A percentile compares a stretch with the other conserved stretches of the same genome.
Conservation (phyloP, 1,140 invertebrate species). For the Cryptotermes secundus region DNA sequence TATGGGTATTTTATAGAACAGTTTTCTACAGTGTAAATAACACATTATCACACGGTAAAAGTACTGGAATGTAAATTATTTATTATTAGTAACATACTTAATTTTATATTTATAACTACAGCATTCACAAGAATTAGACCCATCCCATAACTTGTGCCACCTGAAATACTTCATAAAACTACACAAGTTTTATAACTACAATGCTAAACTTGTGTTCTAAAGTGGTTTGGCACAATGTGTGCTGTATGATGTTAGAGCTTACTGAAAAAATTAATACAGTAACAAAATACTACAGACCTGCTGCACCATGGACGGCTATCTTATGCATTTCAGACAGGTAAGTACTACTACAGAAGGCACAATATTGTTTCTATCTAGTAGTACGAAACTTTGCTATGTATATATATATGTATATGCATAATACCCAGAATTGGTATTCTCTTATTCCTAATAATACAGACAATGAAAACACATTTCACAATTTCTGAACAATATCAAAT, state of each 20-base stretch:
- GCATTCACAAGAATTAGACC: background rate
- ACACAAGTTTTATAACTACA: background rate
- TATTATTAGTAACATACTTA: background rate
- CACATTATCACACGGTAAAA: background rate
- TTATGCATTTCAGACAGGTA: background rate
- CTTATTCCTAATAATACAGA: background rate
- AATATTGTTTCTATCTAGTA: background rate
- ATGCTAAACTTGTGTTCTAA: background rate
- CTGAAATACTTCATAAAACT: background rate
- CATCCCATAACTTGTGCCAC: background rate
- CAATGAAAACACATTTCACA: conserved; percentile 49
- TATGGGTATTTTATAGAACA: background rate
- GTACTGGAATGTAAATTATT: conserved; percentile 6
- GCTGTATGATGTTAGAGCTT: background rate
- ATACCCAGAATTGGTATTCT: background rate
- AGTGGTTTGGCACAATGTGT: background rate
- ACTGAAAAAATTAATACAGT: background rate
- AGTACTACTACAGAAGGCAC: background rate
- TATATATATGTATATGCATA: background rate
- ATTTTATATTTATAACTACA: background rate
- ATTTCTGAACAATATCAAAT: conserved; percentile 89
- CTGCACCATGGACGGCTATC: conserved; percentile 8
- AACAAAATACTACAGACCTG: background rate
- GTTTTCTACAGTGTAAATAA: background rate
- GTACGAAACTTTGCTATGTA: background rate